phyloP scores from a whole-genome alignment of 2,888 invertebrate species.

The Falcaria lacertinaria region DNA sequence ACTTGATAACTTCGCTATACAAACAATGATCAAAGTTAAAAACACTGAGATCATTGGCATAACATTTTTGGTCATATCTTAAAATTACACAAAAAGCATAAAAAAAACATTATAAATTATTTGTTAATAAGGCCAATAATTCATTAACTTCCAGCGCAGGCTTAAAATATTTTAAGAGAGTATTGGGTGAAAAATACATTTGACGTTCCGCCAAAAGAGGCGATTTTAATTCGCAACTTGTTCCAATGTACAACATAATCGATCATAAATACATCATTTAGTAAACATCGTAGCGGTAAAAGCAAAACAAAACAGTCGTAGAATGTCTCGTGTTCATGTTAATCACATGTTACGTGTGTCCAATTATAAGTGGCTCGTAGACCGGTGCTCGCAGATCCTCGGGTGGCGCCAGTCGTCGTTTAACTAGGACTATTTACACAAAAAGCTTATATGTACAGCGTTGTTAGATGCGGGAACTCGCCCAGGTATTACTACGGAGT shows the following conservation, averaged over 20 bases:
- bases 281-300: constrained; percentile 78
- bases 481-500: constrained; percentile 67
- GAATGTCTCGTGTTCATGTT: constrained; percentile 70
- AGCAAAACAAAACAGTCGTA: constrained; percentile 75
- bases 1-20: constrained; percentile 32
- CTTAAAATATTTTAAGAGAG: constrained; percentile 66
- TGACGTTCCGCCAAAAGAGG: constrained; percentile 61
- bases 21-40: constrained; percentile 32
- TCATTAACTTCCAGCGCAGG: constrained; percentile 62
- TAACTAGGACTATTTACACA: constrained; percentile 72
- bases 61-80: constrained; percentile 51
- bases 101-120: constrained; percentile 46
- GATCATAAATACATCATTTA: constrained; percentile 61
- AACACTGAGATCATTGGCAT: constrained; percentile 54
- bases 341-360: constrained; percentile 73
- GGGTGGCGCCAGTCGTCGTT: constrained; percentile 36
- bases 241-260: constrained; percentile 58
- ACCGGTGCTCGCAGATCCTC: constrained; percentile 44
- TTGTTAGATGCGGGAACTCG: constrained; percentile 76
- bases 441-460: constrained; percentile 78
- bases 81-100: constrained; percentile 65
- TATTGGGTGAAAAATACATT: constrained; percentile 80
- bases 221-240: constrained; percentile 50
- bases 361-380: constrained; percentile 38
- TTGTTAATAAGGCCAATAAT: constrained; percentile 73